phyloP scores from a whole-genome alignment of 2,113 vertebrate species.

The Xiphophorus hellerii region DNA sequence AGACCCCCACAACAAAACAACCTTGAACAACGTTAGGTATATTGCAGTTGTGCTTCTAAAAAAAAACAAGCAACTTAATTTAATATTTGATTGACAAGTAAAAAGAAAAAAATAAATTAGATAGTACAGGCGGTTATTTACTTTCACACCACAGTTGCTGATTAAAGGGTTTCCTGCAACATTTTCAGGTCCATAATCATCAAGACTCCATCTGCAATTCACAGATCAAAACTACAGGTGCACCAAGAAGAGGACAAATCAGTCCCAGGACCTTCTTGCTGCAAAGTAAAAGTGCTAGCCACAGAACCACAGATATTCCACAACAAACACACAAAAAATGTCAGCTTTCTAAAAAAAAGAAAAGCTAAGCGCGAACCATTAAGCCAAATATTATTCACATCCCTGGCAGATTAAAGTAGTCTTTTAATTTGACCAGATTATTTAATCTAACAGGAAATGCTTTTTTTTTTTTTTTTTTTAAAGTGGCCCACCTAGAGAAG shows the following conservation, averaged over 20 bases:
- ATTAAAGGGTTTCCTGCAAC: neutral
- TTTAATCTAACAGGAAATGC: neutral
- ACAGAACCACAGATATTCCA: neutral
- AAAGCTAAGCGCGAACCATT: neutral
- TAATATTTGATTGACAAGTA: neutral
- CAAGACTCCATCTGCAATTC: no score
- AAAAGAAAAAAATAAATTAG: neutral
- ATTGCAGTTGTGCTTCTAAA: neutral
- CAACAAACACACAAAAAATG: neutral
- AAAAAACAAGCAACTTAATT: neutral
- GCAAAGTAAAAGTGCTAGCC: neutral
- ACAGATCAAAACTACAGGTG: no score
- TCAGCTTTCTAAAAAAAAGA: neutral
- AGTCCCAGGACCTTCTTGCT: neutral
- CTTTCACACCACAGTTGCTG: neutral
- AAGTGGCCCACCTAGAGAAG: neutral
- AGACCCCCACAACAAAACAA: conserved; percentile 7
- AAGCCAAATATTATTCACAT: neutral
- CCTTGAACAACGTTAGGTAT: neutral
- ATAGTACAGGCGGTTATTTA: neutral
- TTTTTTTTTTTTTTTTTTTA: neutral
- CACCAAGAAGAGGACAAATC: no score
- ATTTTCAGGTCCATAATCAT: neutral
- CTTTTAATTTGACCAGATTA: neutral
- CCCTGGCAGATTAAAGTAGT: neutral